Conservation (phyloP, 2,888 invertebrate genomes). For the Clusia tigrina region DNA sequence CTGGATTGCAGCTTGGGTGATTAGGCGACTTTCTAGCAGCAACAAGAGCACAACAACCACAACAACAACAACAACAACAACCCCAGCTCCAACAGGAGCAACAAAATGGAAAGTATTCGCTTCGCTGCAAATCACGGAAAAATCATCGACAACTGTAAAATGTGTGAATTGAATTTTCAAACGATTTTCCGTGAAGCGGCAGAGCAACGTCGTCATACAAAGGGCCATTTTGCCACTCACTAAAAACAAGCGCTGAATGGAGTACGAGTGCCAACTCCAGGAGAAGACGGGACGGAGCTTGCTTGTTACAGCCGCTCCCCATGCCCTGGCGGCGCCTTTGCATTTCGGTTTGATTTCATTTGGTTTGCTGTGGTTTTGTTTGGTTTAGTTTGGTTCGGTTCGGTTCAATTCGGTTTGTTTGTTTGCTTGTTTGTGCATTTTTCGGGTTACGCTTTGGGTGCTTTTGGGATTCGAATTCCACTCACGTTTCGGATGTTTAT, state of each 20-base stretch:
- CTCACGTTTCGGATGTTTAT: constrained; percentile 62
- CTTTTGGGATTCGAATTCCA: constrained; percentile 40
- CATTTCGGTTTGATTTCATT: constrained; percentile 23
- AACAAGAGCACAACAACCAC: not conserved
- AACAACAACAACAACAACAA: not conserved
- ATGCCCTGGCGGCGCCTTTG: not conserved
- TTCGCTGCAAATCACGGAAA: constrained; percentile 49
- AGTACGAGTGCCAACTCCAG: constrained; percentile 13
- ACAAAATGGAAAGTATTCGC: not conserved
- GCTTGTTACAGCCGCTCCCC: not conserved
- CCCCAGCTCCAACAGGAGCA: not conserved
- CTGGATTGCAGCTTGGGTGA: constrained; percentile 33
- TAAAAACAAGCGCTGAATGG: too few species aligned
- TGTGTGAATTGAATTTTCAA: constrained; percentile 60
- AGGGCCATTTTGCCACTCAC: not conserved
- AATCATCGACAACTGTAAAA: constrained; percentile 58
- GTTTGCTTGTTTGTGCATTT: not conserved
- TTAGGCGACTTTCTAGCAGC: constrained; percentile 32
- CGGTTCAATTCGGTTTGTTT: not conserved
- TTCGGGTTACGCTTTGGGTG: not conserved
- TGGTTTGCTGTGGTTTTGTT: constrained; percentile 43
- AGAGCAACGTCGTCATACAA: constrained; percentile 1
- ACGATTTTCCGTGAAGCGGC: constrained; percentile 40
- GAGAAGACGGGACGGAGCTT: constrained; percentile 25
- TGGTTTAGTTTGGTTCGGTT: constrained; percentile 21